Evolutionary conservation across 2,113 vertebrate genomes (phyloP).

Genomic region (Lepisosteus oculatus): DNA sequence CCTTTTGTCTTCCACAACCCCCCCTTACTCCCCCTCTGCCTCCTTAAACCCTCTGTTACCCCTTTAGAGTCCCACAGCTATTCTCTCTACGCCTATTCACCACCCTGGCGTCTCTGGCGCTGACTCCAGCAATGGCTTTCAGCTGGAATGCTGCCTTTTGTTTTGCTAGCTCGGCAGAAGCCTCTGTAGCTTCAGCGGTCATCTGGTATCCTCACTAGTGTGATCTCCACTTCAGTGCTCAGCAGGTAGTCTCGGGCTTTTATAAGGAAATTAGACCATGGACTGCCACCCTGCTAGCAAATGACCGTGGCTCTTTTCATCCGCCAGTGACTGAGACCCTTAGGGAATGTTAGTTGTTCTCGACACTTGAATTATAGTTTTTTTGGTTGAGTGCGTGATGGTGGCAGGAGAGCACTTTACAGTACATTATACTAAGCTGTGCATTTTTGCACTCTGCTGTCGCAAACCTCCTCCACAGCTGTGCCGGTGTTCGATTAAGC

Average conservation of each 20-base stretch:
- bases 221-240: slow-evolving; percentile 86
- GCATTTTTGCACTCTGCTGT: slow-evolving; percentile 34
- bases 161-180: slow-evolving; percentile 72
- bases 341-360: background rate
- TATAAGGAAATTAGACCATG: slow-evolving; percentile 77
- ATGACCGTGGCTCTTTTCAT: slow-evolving; percentile 60
- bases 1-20: slow-evolving; percentile 75
- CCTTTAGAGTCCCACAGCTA: slow-evolving; percentile 66
- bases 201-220: slow-evolving; percentile 80
- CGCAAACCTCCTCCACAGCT: too few relatives aligned
- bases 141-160: slow-evolving; percentile 84
- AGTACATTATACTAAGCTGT: slow-evolving; percentile 20
- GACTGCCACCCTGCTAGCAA: slow-evolving; percentile 71
- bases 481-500: too few relatives aligned
- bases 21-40: slow-evolving; percentile 22
- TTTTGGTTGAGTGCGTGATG: background rate
- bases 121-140: slow-evolving; percentile 81
- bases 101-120: slow-evolving; percentile 69
- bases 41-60: slow-evolving; percentile 55
- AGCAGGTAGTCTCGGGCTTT: slow-evolving; percentile 80
- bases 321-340: background rate
- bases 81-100: slow-evolving; percentile 69
- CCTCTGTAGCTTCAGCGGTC: slow-evolving; percentile 68
- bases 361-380: background rate
- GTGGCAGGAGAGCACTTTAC: slow-evolving; percentile 37